A percentile compares a stretch with the other conserved stretches of the same genome.
These are phyloP conservation scores for Zaprionus lachaisei DNA, from an alignment of 1,140 invertebrate species.

Conservation along the genomic window DNA sequence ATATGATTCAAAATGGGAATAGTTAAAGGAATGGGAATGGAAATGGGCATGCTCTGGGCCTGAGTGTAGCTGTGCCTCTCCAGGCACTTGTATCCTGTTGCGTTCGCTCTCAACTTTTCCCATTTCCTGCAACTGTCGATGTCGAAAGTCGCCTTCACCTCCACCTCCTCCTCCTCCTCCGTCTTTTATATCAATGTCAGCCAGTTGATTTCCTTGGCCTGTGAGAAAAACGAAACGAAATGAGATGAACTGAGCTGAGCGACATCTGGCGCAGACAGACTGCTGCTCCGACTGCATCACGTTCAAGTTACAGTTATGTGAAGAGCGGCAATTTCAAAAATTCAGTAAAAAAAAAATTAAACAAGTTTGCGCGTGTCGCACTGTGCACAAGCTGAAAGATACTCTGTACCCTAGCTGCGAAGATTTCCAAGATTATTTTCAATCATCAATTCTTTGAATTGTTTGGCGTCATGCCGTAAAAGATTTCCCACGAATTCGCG, in stretches of 20 bases:
- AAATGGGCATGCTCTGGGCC: neutral
- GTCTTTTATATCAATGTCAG: slow-evolving; percentile 42
- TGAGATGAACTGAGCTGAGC: slow-evolving; percentile 58
- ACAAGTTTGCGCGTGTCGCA: neutral
- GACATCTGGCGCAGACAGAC: slow-evolving; percentile 68
- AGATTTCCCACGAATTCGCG: neutral
- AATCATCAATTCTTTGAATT: neutral
- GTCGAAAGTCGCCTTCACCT: slow-evolving; percentile 35
- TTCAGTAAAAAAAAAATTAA: slow-evolving; percentile 43
- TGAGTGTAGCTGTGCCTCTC: slow-evolving; percentile 12
- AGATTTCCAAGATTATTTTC: neutral
- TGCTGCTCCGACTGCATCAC: slow-evolving; percentile 7
- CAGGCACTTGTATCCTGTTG: slow-evolving; percentile 63
- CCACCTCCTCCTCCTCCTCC: neutral
- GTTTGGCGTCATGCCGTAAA: neutral
- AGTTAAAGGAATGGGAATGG: slow-evolving; percentile 4
- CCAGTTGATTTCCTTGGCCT: slow-evolving; percentile 67
- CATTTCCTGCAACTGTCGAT: slow-evolving; percentile 67
- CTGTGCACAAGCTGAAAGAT: neutral
- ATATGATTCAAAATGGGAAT: slow-evolving; percentile 12
- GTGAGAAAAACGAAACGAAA: slow-evolving; percentile 45
- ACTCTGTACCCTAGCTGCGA: slow-evolving; percentile 6
- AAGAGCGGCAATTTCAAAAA: slow-evolving; percentile 75
- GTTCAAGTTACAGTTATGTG: slow-evolving; percentile 68
- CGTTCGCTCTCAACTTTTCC: slow-evolving; percentile 51